Percentiles rank a stretch among this genome's conserved stretches.
These are phyloP conservation scores for Lasioglossum malachurum DNA, from an alignment of 2,888 invertebrate genomes.

Conservation along the genomic window DNA sequence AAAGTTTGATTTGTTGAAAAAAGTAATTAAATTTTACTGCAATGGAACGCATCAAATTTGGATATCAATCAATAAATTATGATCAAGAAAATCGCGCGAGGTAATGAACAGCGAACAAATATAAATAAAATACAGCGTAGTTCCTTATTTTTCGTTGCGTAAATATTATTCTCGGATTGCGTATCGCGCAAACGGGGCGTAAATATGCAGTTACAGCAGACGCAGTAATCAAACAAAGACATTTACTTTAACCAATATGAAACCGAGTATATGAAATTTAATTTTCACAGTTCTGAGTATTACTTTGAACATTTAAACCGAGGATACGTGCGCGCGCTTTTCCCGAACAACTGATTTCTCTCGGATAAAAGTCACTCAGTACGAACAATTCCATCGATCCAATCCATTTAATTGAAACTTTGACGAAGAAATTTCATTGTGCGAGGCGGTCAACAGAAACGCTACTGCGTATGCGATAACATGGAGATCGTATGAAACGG, in stretches of 20 bases:
- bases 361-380: conserved; percentile 20
- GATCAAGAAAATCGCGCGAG: not conserved
- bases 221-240: not conserved
- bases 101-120: not conserved
- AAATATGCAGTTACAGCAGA: not conserved
- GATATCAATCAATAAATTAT: not conserved
- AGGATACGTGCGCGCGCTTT: not conserved
- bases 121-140: not conserved
- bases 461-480: not conserved
- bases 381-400: conserved; percentile 13
- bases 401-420: conserved; percentile 15
- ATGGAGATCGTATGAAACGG: not conserved
- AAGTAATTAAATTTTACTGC: too few relatives aligned
- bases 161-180: not conserved
- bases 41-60: too few relatives aligned
- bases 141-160: not conserved
- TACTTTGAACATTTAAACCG: not conserved
- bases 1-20: too few relatives aligned
- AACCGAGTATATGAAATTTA: not conserved
- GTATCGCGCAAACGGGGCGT: not conserved
- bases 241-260: conserved; percentile 2
- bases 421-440: conserved; percentile 12
- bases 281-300: not conserved
- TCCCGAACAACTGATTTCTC: conserved; percentile 7
- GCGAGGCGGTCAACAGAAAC: not conserved